Base-by-base conservation (phyloP, 1,140 invertebrate genomes). In the Pantala flavescens region DNA sequence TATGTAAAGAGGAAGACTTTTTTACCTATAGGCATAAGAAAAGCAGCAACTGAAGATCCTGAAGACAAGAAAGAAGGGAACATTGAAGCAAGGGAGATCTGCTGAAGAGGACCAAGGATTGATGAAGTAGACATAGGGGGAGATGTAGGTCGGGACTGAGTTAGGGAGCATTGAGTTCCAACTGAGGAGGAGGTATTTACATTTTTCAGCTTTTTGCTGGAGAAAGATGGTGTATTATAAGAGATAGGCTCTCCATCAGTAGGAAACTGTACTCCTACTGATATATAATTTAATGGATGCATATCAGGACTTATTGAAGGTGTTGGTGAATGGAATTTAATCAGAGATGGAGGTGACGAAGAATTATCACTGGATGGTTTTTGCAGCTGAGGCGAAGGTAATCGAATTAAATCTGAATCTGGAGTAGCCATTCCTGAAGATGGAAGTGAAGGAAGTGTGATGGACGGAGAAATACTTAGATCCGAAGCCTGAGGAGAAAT, bases 41-140 rank as follows among this genome's bases (percentile, higher is more conserved):
- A 78, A 24, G 80, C 79, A 73, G 79, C 79, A 78, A 82, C 79
- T 72, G 81, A 81, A 72, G 82, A 81, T 21, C 49, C 49, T 63
- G 49, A 63, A 21, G 16, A 3, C 49, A 63, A 63, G 49, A 63
- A 21, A 63, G 49, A 63, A 5, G 49, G 49, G n/a, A 63, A 63
- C 49, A 63, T 63, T 63, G 49, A 63, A 21, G 49, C 14, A 63
- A 63, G 49, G 49, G 49, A 63, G 14, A 63, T 63, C n/a, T 63
- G 49, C 49, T 63, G 49, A 16, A 63, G 49, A 16, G 49, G 49
- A 14, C 3, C 49, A 16, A 63, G 49, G 49, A 63, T 63, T 19
- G 49, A 63, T 19, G 49, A 63, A 3, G 49, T 19, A 21, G 49
- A 63, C 5, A 21, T 12, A 16, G n/a, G 14, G 16, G 49, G 49